Conservation (phyloP, 2,797 vertebrate genomes). For the Rhinoraja longicauda region DNA sequence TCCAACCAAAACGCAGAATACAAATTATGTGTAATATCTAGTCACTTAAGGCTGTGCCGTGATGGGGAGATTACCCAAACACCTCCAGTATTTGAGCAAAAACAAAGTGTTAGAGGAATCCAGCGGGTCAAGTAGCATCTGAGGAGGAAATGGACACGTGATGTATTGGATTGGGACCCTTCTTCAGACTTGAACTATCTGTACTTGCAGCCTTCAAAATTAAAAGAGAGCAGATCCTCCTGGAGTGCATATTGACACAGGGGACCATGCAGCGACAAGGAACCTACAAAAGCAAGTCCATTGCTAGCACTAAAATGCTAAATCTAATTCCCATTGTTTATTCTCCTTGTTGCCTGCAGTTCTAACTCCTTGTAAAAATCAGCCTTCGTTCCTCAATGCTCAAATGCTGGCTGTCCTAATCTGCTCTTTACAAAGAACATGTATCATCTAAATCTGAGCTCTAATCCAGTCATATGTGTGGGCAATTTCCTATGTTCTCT, state of each 20-base stretch:
- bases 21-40: background rate
- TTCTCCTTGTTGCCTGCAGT: background rate
- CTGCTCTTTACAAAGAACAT: background rate
- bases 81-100: no score
- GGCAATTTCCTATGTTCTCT: background rate
- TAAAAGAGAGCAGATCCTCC: background rate
- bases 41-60: background rate
- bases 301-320: background rate
- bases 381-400: background rate
- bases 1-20: background rate
- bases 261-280: background rate
- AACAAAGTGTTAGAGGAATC: no score
- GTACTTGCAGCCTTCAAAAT: background rate
- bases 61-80: background rate
- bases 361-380: background rate
- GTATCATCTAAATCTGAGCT: background rate
- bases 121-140: no score
- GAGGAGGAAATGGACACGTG: no score
- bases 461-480: no score
- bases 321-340: background rate
- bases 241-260: background rate
- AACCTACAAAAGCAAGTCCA: background rate
- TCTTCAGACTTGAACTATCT: background rate
- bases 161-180: no score
- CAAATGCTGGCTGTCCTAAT: background rate